Evolutionary conservation across 1,140 invertebrate species (phyloP).

Genomic region (Trachymyrmex septentrionalis): DNA sequence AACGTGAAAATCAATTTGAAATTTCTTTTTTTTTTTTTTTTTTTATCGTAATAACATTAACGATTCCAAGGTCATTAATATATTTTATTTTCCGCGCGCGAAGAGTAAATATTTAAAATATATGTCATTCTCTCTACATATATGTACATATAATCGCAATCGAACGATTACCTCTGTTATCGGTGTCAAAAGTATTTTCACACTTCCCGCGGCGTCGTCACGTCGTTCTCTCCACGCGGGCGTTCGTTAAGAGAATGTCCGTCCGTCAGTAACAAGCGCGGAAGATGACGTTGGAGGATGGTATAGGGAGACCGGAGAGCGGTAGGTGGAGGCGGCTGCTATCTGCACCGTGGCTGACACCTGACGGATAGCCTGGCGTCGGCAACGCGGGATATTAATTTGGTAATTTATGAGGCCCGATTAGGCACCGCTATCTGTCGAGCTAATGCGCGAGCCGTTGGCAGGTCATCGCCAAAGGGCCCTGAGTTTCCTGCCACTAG

Average conservation of each 20-base stretch:
- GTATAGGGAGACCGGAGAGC: constrained; percentile 67
- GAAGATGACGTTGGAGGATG: constrained; percentile 58
- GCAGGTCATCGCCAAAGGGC: constrained; percentile 82
- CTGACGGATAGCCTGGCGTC: constrained; percentile 84
- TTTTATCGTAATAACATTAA: background rate
- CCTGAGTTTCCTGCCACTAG: constrained; percentile 72
- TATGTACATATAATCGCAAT: background rate
- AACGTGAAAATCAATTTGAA: background rate
- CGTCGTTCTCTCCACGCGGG: constrained; percentile 32
- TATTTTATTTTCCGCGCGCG: background rate
- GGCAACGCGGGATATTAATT: constrained; percentile 85
- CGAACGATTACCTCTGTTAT: background rate
- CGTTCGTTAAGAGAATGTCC: constrained; percentile 61
- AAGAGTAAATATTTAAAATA: background rate
- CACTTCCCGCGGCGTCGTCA: constrained; percentile 21
- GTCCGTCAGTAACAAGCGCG: constrained; percentile 48
- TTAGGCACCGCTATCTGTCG: constrained; percentile 85
- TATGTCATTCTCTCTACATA: background rate
- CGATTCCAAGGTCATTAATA: background rate
- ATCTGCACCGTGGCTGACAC: constrained; percentile 83
- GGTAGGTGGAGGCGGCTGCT: constrained; percentile 76
- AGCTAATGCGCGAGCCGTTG: constrained; percentile 85
- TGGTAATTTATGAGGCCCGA: constrained; percentile 86
- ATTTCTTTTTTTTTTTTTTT: constrained; percentile 4
- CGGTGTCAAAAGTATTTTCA: constrained; percentile 11